These are phyloP conservation scores for Synaphobranchus kaupii DNA, from an alignment of 2,797 vertebrate species.

Conservation along the genomic window DNA sequence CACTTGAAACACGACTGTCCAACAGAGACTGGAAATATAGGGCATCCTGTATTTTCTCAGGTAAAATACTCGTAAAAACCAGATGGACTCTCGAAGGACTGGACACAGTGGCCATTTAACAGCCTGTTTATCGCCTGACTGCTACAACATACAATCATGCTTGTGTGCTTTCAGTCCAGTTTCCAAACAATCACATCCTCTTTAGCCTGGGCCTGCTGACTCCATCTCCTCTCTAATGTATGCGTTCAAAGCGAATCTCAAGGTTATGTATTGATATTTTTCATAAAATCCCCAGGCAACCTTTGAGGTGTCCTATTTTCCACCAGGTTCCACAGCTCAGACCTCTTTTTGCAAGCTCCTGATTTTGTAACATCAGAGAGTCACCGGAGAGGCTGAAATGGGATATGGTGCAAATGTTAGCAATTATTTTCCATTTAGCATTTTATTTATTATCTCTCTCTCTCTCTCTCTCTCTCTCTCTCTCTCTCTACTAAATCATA, in stretches of 20 bases:
- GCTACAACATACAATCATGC: neutral
- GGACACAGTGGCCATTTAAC: too few species aligned
- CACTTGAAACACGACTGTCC: neutral
- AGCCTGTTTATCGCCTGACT: neutral
- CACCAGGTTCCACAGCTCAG: constrained; percentile 8
- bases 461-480: neutral
- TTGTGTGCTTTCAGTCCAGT: neutral
- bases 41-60: neutral
- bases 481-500: neutral
- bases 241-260: constrained; percentile 24
- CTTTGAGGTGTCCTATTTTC: constrained; percentile 7
- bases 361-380: neutral
- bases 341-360: neutral
- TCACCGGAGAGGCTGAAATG: neutral
- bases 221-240: neutral
- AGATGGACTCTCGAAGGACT: neutral
- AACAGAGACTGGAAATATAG: neutral
- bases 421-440: neutral
- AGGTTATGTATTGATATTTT: constrained; percentile 45
- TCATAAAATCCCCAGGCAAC: constrained; percentile 31
- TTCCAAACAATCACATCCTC: neutral
- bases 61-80: neutral
- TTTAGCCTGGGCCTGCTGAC: neutral
- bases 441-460: neutral
- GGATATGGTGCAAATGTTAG: neutral